Percentiles rank a stretch among this genome's conserved stretches.
Evolutionary conservation across 2,888 invertebrate species (phyloP).

Genomic region (Ochropleura plecta): DNA sequence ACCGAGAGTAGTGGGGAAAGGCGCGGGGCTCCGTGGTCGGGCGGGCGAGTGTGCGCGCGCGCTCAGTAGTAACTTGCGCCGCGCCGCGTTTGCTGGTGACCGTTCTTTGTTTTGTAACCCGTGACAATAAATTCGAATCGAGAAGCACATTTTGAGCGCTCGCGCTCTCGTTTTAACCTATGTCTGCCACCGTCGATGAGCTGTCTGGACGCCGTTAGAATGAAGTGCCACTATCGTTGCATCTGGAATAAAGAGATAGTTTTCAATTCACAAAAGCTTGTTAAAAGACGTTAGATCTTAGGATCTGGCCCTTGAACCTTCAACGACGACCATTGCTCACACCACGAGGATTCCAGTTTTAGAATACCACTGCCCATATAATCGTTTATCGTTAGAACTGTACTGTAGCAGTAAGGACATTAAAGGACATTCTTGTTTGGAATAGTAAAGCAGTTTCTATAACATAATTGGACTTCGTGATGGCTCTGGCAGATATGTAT

Average conservation of each 20-base stretch:
- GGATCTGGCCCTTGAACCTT: constrained; percentile 74
- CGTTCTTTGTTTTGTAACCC: constrained; percentile 71
- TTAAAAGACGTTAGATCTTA: constrained; percentile 96
- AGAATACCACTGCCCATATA: constrained; percentile 86
- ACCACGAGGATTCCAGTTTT: constrained; percentile 82
- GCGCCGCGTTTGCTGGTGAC: constrained; percentile 84
- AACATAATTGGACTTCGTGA: constrained; percentile 78
- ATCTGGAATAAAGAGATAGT: constrained; percentile 98
- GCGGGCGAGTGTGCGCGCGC: constrained; percentile 72
- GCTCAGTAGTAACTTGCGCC: constrained; percentile 77
- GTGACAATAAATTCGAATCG: constrained; percentile 89
- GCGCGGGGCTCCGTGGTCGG: constrained; percentile 66
- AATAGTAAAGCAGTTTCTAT: constrained; percentile 72
- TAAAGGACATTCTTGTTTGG: constrained; percentile 76
- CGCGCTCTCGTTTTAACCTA: constrained; percentile 87
- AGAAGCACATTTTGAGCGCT: constrained; percentile 83
- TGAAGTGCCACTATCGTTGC: constrained; percentile 95
- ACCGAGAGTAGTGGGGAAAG: constrained; percentile 68
- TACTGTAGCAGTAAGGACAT: constrained; percentile 83
- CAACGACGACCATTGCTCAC: constrained; percentile 85
- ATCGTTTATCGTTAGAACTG: constrained; percentile 81
- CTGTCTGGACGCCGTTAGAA: constrained; percentile 89
- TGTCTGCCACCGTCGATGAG: constrained; percentile 88
- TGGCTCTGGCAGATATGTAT: constrained; percentile 87
- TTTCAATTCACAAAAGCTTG: constrained; percentile 97